Evolutionary conservation across 92 coral and sea anemone genomes (phyloP), one percentile per base, ranked within the genome.

Genomic region (Siderastrea radians): DNA sequence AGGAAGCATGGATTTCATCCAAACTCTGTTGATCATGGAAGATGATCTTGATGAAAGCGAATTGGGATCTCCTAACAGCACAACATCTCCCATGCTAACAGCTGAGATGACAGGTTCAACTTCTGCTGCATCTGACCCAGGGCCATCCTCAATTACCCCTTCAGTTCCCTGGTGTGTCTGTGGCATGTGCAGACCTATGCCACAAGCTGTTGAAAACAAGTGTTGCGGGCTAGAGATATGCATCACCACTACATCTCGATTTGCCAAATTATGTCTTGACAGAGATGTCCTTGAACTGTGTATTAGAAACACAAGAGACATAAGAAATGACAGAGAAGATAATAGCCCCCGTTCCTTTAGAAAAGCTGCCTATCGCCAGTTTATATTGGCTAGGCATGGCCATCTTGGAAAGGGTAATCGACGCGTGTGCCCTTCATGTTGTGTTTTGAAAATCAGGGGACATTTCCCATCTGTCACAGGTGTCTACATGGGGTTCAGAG

Each of bases 211-310:
- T 70, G 57, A 89, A 11, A 66, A 66, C 26, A 66, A 80, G 72
- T 80, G 85, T 43, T 80, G 85, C 19, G 57, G 43, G 58, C 85
- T 55, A 5, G 54, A 17, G 10, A 7, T 4, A 12, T 77, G 82
- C 80, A 48, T 49, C 26, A 12, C 91, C 5, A 26, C 38, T 26
- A 73, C 3, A 49, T 17, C 69, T 3, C 57, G 83, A 11, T 88
- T 88, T 43, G 16, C 75, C 1, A 91, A 91, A 52, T 72, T 91
- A 3, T 91, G 94, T 16, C 55, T 86, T 13, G 94, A 87, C 60
- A 74, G 85, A 3, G 94, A 91, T 12, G 87, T 91, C 45, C 62
- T 91, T 1, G 88, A 91, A 89, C 12, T 71, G 84, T 8, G 88
- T 74, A 61, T 83, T 26, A 26, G 38, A 26, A 26, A 26, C 38